Evolutionary conservation across 2,888 invertebrate genomes (phyloP).

Genomic region (Drosophila paramelanica): DNA sequence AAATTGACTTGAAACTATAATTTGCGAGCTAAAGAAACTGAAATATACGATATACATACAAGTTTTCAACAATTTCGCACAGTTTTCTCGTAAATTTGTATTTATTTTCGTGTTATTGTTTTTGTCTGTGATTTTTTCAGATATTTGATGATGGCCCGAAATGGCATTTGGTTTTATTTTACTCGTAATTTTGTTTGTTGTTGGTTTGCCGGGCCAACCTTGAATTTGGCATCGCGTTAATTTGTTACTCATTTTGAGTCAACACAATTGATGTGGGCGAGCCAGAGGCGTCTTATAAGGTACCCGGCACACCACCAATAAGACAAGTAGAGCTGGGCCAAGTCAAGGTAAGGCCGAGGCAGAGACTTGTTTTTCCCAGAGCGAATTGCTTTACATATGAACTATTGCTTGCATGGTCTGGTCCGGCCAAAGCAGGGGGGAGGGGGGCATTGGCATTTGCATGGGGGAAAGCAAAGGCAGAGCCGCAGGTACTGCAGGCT

Average conservation of each 20-base stretch:
- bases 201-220: slow-evolving; percentile 35
- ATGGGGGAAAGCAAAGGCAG: slow-evolving; percentile 47
- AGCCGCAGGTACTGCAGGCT: no score
- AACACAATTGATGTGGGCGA: slow-evolving; percentile 47
- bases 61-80: slow-evolving; percentile 26
- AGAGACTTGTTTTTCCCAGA: slow-evolving; percentile 7
- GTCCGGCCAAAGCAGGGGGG: slow-evolving; percentile 24
- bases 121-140: slow-evolving; percentile 1
- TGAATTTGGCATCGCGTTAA: slow-evolving; percentile 64
- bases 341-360: slow-evolving; percentile 39
- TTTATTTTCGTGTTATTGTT: slow-evolving; percentile 9
- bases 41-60: background rate
- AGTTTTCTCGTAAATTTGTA: slow-evolving; percentile 5
- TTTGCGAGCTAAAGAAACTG: slow-evolving; percentile 2
- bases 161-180: slow-evolving; percentile 5
- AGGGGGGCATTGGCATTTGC: slow-evolving; percentile 26
- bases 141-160: slow-evolving; percentile 47
- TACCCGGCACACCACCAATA: background rate
- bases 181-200: slow-evolving; percentile 5
- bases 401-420: slow-evolving; percentile 43
- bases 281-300: slow-evolving; percentile 34
- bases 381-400: slow-evolving; percentile 27
- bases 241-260: slow-evolving; percentile 56
- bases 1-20: background rate
- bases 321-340: background rate